These are phyloP conservation scores for Chrysina gloriosa DNA, from an alignment of 2,888 invertebrate genomes.

Conservation along the genomic window DNA sequence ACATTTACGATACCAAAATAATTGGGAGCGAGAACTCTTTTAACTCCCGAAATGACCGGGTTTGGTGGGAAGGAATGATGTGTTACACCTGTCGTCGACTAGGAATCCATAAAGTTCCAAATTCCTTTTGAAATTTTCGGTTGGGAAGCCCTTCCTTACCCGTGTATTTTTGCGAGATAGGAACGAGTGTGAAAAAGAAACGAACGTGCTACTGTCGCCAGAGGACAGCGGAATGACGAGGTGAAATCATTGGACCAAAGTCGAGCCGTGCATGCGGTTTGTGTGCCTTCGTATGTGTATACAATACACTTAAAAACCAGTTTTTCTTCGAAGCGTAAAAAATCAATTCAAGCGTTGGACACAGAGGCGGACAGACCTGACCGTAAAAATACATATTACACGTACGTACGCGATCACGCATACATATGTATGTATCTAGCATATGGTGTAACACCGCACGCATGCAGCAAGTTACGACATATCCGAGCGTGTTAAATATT, in stretches of 20 bases:
- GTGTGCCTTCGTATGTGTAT: background rate
- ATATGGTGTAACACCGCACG: conserved; percentile 24
- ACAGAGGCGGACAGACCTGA: conserved; percentile 33
- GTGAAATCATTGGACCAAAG: conserved; percentile 28
- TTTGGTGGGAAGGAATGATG: too few species aligned
- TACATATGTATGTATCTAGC: background rate
- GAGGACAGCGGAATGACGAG: conserved; percentile 19
- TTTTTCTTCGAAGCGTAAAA: conserved; percentile 36
- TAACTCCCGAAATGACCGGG: too few species aligned
- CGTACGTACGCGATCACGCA: background rate
- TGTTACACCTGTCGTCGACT: too few species aligned
- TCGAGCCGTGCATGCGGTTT: conserved; percentile 4
- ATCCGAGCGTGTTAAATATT: conserved; percentile 19
- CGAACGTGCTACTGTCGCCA: conserved; percentile 11
- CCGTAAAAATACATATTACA: conserved; percentile 20
- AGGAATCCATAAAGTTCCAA: too few species aligned
- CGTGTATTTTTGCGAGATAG: background rate
- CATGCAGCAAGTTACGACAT: conserved; percentile 14
- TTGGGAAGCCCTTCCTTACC: background rate
- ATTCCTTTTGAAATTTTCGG: too few species aligned
- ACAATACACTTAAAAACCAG: conserved; percentile 35
- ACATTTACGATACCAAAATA: too few species aligned
- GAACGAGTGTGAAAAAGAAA: background rate
- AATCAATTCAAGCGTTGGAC: conserved; percentile 38
- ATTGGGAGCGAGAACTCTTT: too few species aligned